phyloP scores from a whole-genome alignment of 2,888 invertebrate genomes.

The Cataglyphis livida region DNA sequence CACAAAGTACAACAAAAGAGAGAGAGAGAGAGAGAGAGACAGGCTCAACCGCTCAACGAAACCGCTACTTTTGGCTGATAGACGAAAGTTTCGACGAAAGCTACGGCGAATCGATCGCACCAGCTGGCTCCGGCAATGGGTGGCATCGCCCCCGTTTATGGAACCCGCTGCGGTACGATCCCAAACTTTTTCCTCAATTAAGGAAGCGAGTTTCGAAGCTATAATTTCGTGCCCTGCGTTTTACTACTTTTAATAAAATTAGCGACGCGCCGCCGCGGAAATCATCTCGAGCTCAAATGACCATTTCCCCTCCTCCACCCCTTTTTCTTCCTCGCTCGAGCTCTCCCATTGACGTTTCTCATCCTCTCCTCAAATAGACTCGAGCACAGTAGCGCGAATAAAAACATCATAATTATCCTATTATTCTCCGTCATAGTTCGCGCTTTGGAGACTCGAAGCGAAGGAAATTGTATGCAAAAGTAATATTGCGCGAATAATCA shows the following conservation, averaged over 20 bases:
- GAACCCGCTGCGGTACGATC: constrained; percentile 45
- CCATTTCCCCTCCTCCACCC: neutral
- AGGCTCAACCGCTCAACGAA: constrained; percentile 27
- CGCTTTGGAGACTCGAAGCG: neutral
- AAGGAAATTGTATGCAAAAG: neutral
- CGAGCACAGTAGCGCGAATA: neutral
- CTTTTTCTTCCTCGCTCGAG: neutral
- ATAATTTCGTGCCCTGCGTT: constrained; percentile 47
- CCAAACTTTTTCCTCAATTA: constrained; percentile 54
- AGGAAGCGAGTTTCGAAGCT: constrained; percentile 36
- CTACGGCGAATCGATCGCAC: constrained; percentile 47
- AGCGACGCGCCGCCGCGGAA: constrained; percentile 34
- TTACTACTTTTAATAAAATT: constrained; percentile 57
- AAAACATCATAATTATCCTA: neutral
- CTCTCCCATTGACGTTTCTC: neutral
- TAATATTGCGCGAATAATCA: neutral
- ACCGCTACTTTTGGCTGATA: constrained; percentile 44
- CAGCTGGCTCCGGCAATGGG: constrained; percentile 38
- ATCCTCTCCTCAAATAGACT: neutral
- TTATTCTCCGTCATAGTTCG: neutral
- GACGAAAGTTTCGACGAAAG: constrained; percentile 37
- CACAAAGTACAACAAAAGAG: constrained; percentile 25
- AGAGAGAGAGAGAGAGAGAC: neutral
- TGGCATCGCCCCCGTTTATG: constrained; percentile 31
- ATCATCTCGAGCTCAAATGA: constrained; percentile 22